phyloP scores from a whole-genome alignment of 2,797 vertebrate species.

The Bovichtus variegatus region DNA sequence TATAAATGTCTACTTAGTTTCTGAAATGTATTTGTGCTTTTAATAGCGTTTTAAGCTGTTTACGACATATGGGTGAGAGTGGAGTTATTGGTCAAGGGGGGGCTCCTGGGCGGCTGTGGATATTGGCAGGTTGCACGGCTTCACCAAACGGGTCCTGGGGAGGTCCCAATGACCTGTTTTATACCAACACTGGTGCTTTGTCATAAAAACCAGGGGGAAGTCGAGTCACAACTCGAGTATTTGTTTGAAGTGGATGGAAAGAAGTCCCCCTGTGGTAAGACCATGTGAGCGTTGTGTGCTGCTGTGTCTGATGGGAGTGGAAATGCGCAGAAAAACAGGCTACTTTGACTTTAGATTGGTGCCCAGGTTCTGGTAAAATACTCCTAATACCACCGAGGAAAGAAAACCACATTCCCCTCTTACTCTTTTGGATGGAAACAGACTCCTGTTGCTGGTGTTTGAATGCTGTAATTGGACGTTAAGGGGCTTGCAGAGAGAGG shows the following conservation, averaged over 20 bases:
- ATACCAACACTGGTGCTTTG: constrained; percentile 84
- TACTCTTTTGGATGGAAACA: constrained; percentile 75
- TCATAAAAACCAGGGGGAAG: constrained; percentile 80
- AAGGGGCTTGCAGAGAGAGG: constrained; percentile 71
- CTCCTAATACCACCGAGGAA: constrained; percentile 62
- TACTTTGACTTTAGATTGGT: constrained; percentile 64
- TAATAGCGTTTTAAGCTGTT: constrained; percentile 85
- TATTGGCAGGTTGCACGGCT: constrained; percentile 77
- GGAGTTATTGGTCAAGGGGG: constrained; percentile 79
- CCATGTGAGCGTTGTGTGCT: constrained; percentile 66
- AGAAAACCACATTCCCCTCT: constrained; percentile 64
- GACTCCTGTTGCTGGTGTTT: constrained; percentile 61
- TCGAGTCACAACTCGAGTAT: constrained; percentile 82
- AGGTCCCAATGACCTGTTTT: constrained; percentile 89
- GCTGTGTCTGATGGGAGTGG: constrained; percentile 68
- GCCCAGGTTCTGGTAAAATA: constrained; percentile 77
- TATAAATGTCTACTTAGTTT: constrained; percentile 82
- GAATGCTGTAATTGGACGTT: constrained; percentile 77
- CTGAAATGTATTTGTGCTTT: constrained; percentile 83
- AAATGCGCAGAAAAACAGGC: constrained; percentile 64
- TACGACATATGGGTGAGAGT: constrained; percentile 79
- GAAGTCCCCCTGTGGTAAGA: constrained; percentile 66
- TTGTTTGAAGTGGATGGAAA: constrained; percentile 81
- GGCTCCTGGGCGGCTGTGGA: constrained; percentile 73
- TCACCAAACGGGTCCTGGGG: constrained; percentile 76